Evolutionary conservation across 2,888 invertebrate species (phyloP).

Genomic region (Xanthia icteritia): DNA sequence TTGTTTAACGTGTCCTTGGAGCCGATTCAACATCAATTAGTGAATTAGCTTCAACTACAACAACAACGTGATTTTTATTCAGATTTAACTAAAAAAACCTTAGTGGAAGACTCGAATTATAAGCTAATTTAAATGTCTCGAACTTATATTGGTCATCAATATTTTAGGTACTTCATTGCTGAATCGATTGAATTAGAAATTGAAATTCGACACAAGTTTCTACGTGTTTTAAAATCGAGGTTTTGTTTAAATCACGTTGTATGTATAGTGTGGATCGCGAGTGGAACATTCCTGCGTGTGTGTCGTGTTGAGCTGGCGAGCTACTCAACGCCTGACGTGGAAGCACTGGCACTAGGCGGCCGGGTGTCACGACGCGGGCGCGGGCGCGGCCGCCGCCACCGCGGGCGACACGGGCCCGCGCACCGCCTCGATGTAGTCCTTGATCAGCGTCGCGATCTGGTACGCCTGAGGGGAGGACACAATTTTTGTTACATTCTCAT

Average conservation of each 20-base stretch:
- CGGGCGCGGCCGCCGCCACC: constrained; percentile 73
- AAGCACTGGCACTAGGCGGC: constrained; percentile 90
- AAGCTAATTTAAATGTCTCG: constrained; percentile 48
- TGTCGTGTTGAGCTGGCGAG: constrained; percentile 6
- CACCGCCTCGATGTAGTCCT: constrained; percentile 93
- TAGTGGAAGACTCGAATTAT: constrained; percentile 63
- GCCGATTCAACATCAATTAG: constrained; percentile 39
- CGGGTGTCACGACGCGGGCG: constrained; percentile 85
- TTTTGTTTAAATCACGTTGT: constrained; percentile 47
- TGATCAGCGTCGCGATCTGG: constrained; percentile 97
- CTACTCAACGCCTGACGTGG: constrained; percentile 85
- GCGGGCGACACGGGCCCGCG: constrained; percentile 89
- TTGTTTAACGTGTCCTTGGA: constrained; percentile 56
- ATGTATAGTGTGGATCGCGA: constrained; percentile 47
- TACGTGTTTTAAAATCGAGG: constrained; percentile 14
- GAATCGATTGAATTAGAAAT: constrained; percentile 17
- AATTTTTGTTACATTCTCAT: background rate
- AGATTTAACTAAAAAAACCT: constrained; percentile 39
- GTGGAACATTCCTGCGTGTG: constrained; percentile 27
- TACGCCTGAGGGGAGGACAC: constrained; percentile 92
- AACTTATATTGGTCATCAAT: constrained; percentile 41
- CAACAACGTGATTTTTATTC: constrained; percentile 58
- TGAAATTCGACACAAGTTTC: constrained; percentile 38
- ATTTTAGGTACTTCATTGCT: constrained; percentile 34
- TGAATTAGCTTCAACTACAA: constrained; percentile 37